Evolutionary conservation across 2,113 vertebrate species (phyloP).

Genomic region (Numenius arquata): DNA sequence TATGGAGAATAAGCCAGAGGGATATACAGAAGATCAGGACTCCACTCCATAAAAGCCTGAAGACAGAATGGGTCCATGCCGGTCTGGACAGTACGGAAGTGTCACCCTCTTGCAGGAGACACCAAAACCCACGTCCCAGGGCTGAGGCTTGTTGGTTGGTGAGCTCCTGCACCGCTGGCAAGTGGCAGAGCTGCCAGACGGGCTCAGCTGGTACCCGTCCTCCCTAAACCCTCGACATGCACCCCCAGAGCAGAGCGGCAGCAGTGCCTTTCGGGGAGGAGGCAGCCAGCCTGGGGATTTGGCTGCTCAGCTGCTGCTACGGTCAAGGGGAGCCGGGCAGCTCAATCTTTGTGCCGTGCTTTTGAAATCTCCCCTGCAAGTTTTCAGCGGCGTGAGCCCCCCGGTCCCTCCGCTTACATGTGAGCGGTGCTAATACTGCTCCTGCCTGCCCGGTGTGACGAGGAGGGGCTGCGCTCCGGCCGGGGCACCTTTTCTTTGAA

Average conservation of each 20-base stretch:
- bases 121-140: not conserved
- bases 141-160: fast-evolving
- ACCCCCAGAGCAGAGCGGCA: not conserved
- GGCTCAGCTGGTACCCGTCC: not conserved
- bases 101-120: not conserved
- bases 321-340: not conserved
- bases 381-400: not conserved
- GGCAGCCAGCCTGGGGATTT: not conserved
- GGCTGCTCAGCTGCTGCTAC: not conserved
- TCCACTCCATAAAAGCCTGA: not conserved
- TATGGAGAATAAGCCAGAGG: not conserved
- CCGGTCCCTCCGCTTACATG: not conserved
- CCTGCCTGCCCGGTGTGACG: not conserved
- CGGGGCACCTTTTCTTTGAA: conserved; percentile 51
- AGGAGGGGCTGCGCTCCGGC: not conserved
- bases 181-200: not conserved
- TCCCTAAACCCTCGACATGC: fast-evolving
- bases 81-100: not conserved
- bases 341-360: not conserved
- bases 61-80: not conserved
- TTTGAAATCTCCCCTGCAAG: not conserved
- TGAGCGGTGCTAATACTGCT: not conserved
- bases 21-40: not conserved
- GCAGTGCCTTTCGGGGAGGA: not conserved
- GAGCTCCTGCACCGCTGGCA: fast-evolving